Evolutionary conservation across 2,113 vertebrate genomes (phyloP), one percentile per base, ranked within the genome.

Genomic region (Spizaetus ornatus): DNA sequence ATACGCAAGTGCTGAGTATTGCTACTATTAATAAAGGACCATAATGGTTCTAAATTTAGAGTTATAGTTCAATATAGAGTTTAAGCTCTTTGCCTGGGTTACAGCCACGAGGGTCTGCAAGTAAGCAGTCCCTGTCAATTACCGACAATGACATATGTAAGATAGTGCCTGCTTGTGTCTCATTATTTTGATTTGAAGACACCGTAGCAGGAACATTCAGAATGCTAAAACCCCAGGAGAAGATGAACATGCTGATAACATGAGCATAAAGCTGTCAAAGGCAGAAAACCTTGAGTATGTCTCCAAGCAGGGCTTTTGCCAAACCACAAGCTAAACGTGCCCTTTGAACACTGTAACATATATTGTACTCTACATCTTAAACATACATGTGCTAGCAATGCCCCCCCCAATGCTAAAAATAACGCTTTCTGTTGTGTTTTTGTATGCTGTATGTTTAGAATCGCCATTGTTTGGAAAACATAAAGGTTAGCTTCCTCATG

Each of bases 121-220:
- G 10, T 74, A 90, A 83, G 61, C 52, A 77, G 71, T 71, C 81
- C 74, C 73, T 89, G 82, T 88, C 92, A 92, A 67, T 97, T 87
- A 94, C 59, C 11, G 1, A 38, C 58, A 90, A 65, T 89, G 87
- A 77, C 73, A 66, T 74, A 62, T 29, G 25, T 86, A 82, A 73
- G 43, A 77, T 52, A 87, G 80, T 50, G 48, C 40, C 79, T 82
- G 16, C 76, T 73, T 83, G 32, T 82, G 72, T 95, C 85, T 96
- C 94, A 70, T 97, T 95, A 83, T 78, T 95, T 96, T 97, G 93
- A 97, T 97, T 90, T 83, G 88, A 98, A 83, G 74, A 71, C 40
- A 25, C 40, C 1, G 0, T 66, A 86, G 32, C 43, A 84, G 77
- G 88, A 91, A 84, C 90, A 82, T 63, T 95, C 70, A 86, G 59